These are phyloP conservation scores for Serripes groenlandicus DNA, from an alignment of 2,888 invertebrate species.

Conservation along the genomic window DNA sequence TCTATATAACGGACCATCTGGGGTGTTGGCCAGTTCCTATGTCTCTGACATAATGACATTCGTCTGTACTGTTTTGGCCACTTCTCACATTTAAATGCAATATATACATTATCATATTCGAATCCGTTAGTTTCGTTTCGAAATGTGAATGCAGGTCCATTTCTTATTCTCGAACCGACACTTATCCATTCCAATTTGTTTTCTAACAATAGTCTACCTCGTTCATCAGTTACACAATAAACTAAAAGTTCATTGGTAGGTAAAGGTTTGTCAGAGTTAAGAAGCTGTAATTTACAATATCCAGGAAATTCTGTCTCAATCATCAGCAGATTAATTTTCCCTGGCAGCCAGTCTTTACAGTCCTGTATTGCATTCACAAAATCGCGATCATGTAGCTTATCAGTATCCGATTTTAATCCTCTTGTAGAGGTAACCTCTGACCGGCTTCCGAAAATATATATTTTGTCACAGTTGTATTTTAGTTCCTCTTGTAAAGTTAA, in stretches of 20 bases:
- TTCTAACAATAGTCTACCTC: background rate
- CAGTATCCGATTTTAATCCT: slow-evolving; percentile 23
- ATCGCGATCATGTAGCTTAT: background rate
- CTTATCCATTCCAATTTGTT: background rate
- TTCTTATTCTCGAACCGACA: background rate
- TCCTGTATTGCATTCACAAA: slow-evolving; percentile 12
- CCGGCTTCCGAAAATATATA: slow-evolving; percentile 28
- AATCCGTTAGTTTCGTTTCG: background rate
- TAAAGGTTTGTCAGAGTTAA: background rate
- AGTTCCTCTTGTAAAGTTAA: background rate
- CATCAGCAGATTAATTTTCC: slow-evolving; percentile 5
- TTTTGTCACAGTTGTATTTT: too few relatives aligned
- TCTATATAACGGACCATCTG: background rate
- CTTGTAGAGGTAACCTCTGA: slow-evolving; percentile 27
- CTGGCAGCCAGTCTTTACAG: slow-evolving; percentile 10
- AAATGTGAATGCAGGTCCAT: too few relatives aligned
- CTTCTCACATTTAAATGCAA: slow-evolving; percentile 9
- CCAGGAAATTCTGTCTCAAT: background rate
- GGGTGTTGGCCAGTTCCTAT: background rate
- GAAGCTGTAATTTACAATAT: slow-evolving; percentile 9
- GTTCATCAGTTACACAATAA: background rate
- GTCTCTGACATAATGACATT: background rate
- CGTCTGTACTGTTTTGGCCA: background rate
- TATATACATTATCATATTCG: background rate
- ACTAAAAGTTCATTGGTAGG: background rate